These are phyloP conservation scores for Caretta caretta DNA, from an alignment of 2,113 vertebrate genomes.

Conservation along the genomic window DNA sequence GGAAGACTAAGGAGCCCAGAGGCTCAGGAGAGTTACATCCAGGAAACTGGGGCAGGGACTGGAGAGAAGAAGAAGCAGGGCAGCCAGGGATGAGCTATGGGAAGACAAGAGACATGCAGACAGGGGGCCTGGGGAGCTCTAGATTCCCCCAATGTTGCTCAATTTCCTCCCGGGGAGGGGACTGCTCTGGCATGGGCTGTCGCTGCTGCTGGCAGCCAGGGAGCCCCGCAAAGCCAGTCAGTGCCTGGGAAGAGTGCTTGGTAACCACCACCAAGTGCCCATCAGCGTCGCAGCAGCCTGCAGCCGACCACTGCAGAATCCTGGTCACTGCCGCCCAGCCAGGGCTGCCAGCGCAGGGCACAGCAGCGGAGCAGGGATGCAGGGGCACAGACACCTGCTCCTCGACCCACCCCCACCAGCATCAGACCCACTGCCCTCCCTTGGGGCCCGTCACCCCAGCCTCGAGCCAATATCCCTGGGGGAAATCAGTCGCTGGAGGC, in stretches of 20 bases:
- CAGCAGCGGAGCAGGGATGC: accelerated
- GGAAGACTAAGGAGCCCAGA: not conserved
- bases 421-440: accelerated
- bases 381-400: accelerated
- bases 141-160: not conserved
- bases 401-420: not conserved
- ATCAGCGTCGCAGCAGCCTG: accelerated
- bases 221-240: not conserved
- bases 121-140: not conserved
- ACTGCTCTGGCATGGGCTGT: not conserved
- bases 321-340: not conserved
- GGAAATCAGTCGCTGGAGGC: not conserved
- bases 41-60: not conserved
- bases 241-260: accelerated
- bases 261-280: not conserved
- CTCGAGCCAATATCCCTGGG: not conserved
- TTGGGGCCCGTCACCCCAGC: not conserved
- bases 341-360: not conserved
- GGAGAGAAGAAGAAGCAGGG: not conserved
- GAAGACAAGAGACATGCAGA: not conserved
- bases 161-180: too few relatives aligned
- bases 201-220: not conserved
- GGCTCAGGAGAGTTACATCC: not conserved
- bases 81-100: not conserved
- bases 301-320: accelerated